A percentile compares a stretch with the other conserved stretches of the same genome.
These are phyloP conservation scores for Corvus hawaiiensis DNA, from an alignment of 2,113 vertebrate genomes.

Conservation along the genomic window DNA sequence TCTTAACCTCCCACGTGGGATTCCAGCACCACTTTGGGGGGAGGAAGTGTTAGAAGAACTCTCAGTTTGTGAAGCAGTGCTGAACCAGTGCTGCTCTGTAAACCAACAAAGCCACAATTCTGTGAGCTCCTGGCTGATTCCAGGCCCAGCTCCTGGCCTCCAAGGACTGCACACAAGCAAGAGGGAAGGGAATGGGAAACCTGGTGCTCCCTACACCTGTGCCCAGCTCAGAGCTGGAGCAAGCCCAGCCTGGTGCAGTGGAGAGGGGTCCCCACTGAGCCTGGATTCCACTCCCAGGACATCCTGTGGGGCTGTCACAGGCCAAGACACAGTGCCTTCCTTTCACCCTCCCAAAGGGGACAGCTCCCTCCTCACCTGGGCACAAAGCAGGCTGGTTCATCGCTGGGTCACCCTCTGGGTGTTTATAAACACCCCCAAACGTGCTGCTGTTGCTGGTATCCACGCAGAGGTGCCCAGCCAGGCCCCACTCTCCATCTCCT, in stretches of 20 bases:
- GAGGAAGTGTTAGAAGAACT: accelerated
- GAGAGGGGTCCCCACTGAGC: background rate
- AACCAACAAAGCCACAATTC: background rate
- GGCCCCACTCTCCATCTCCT: background rate
- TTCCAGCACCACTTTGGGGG: background rate
- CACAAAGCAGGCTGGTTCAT: background rate
- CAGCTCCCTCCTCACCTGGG: background rate
- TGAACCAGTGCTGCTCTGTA: background rate
- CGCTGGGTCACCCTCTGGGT: background rate
- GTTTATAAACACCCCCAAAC: background rate
- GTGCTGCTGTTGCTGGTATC: background rate
- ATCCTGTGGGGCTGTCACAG: background rate
- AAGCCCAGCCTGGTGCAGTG: background rate
- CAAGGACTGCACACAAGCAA: accelerated
- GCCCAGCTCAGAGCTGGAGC: background rate
- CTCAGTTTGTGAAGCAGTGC: background rate
- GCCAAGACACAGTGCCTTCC: background rate
- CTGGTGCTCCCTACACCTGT: background rate
- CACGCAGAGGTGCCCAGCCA: background rate
- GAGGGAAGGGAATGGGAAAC: background rate
- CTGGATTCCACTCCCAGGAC: background rate
- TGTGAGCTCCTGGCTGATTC: background rate
- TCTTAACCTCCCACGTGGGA: background rate
- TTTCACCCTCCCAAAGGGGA: background rate
- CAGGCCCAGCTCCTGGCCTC: background rate